These are phyloP conservation scores for Ailuropoda melanoleuca DNA, from an alignment of 2,113 vertebrate genomes.

Conservation along the genomic window DNA sequence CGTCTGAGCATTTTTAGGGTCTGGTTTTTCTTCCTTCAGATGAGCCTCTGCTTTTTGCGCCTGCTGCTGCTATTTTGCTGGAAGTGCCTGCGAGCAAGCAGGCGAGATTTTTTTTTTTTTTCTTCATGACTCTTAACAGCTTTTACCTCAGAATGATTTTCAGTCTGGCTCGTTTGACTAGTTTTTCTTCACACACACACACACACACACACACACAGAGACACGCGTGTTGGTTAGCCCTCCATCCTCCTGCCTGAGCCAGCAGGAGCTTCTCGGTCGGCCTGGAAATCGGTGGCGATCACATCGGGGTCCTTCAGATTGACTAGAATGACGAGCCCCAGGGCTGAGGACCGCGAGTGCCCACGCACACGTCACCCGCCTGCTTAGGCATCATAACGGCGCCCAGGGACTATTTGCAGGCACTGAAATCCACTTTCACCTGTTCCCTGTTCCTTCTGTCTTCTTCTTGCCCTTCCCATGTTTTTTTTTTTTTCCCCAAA, in stretches of 20 bases:
- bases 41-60: not conserved
- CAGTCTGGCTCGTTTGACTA: constrained; percentile 68
- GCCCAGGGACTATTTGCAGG: not conserved
- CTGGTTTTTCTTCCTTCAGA: not conserved
- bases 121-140: constrained; percentile 42
- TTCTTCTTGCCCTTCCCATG: not conserved
- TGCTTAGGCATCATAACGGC: not conserved
- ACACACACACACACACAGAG: not conserved
- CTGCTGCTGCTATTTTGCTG: not conserved
- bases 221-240: constrained; percentile 13
- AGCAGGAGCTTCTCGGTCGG: not conserved
- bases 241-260: constrained; percentile 30
- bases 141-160: constrained; percentile 72
- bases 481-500: not conserved
- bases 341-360: not conserved
- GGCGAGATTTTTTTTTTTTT: not conserved
- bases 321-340: not conserved
- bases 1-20: not conserved
- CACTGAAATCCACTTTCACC: constrained; percentile 5
- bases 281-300: not conserved
- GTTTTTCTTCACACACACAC: constrained; percentile 33
- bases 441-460: not conserved
- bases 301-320: not conserved
- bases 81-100: not conserved
- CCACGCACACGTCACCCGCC: accelerated